phyloP scores from a whole-genome alignment of 1,140 invertebrate genomes.

The Penaeus vannamei region DNA sequence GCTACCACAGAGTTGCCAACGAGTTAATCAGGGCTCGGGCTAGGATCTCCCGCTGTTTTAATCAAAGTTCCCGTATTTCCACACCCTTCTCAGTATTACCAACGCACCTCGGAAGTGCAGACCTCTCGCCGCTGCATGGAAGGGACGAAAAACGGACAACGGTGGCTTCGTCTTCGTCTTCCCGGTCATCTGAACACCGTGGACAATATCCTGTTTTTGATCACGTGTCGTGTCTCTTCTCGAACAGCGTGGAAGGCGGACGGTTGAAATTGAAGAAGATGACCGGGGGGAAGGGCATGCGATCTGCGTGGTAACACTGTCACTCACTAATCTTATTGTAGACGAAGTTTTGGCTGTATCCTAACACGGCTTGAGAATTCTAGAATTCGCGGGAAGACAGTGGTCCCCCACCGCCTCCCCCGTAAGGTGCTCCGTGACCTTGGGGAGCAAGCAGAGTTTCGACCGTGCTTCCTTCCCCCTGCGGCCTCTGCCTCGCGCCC shows the following conservation, averaged over 20 bases:
- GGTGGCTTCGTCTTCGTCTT: no score
- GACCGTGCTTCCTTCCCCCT: not conserved
- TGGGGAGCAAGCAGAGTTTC: not conserved
- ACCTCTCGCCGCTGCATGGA: conserved; percentile 3
- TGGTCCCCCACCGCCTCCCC: not conserved
- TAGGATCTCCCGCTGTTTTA: conserved; percentile 54
- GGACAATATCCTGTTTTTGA: no score
- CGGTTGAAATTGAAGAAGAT: no score
- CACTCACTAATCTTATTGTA: conserved; percentile 52
- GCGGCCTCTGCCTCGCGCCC: not conserved
- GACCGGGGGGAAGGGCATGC: no score
- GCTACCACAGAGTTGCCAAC: conserved; percentile 38
- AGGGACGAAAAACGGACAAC: no score
- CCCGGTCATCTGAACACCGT: no score
- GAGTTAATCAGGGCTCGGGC: conserved; percentile 52
- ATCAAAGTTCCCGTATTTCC: conserved; percentile 61
- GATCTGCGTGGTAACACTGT: conserved; percentile 32
- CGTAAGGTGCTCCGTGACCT: not conserved
- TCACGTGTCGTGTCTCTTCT: no score
- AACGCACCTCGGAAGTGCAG: conserved; percentile 26
- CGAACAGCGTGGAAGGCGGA: no score
- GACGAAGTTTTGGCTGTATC: conserved; percentile 43
- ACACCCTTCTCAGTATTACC: conserved; percentile 58
- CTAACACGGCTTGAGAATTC: conserved; percentile 37
- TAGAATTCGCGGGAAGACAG: conserved; percentile 37